Conservation (phyloP, 2,888 invertebrate species). For the Tigriopus californicus region DNA sequence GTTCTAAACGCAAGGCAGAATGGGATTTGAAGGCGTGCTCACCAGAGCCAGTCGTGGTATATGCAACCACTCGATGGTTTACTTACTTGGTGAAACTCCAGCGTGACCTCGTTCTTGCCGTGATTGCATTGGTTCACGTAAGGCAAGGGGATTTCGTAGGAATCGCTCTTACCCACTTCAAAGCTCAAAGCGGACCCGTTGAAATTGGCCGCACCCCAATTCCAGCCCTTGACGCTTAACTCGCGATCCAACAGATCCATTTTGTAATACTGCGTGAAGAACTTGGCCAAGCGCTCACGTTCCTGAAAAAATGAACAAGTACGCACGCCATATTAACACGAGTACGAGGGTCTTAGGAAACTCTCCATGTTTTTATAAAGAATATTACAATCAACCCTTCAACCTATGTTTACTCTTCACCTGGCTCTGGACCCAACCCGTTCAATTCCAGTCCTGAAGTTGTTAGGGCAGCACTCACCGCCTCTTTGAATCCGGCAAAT, state of each 20-base stretch:
- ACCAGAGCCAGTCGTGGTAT: no score
- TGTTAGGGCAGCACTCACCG: conserved; percentile 33
- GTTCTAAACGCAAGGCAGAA: conserved; percentile 38
- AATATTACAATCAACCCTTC: no score
- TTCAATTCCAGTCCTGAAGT: no score
- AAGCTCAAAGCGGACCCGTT: conserved; percentile 66
- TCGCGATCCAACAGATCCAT: conserved; percentile 79
- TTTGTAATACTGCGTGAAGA: conserved; percentile 60
- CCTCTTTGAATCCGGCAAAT: conserved; percentile 82
- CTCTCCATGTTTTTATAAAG: no score
- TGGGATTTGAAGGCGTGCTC: no score
- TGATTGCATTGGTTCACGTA: conserved; percentile 90
- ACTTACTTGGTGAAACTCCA: conserved; percentile 82
- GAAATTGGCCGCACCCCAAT: conserved; percentile 93
- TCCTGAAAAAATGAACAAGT: conserved; percentile 54
- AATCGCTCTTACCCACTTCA: conserved; percentile 52
- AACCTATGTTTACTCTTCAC: no score
- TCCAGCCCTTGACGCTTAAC: conserved; percentile 90
- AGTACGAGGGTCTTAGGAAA: no score
- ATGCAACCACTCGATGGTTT: no score
- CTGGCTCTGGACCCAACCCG: no score
- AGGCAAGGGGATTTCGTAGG: conserved; percentile 87
- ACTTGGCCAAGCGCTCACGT: conserved; percentile 77
- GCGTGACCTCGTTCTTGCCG: conserved; percentile 91
- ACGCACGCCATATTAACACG: no score